Conservation (phyloP, 1,140 invertebrate genomes). For the Trachymyrmex septentrionalis region DNA sequence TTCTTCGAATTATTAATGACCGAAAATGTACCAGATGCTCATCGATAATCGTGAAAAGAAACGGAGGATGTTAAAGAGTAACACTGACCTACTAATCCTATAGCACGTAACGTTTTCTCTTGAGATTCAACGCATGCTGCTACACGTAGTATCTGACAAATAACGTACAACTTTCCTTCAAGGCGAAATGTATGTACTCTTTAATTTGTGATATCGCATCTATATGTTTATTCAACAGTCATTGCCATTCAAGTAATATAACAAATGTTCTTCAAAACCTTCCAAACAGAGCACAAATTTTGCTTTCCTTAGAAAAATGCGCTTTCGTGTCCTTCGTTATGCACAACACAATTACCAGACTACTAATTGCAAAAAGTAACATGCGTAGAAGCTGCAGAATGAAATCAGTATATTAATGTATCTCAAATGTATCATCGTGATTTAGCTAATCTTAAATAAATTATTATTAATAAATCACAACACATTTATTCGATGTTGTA, state of each 20-base stretch:
- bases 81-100: constrained; percentile 46
- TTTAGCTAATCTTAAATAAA: constrained; percentile 15
- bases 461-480: background rate
- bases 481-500: background rate
- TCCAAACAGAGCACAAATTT: background rate
- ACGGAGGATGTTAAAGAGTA: constrained; percentile 28
- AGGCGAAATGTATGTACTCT: background rate
- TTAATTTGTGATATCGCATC: background rate
- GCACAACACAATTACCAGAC: constrained; percentile 25
- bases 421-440: background rate
- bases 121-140: constrained; percentile 15
- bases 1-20: background rate
- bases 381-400: constrained; percentile 4
- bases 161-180: background rate
- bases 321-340: constrained; percentile 25
- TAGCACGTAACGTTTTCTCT: constrained; percentile 36
- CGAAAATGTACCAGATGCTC: background rate
- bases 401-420: background rate
- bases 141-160: constrained; percentile 13
- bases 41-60: background rate
- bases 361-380: constrained; percentile 33
- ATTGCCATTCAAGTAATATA: background rate
- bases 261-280: background rate
- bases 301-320: background rate
- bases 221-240: background rate